These are phyloP conservation scores for Propsilocerus akamusi DNA, from an alignment of 1,140 invertebrate genomes.

Conservation along the genomic window DNA sequence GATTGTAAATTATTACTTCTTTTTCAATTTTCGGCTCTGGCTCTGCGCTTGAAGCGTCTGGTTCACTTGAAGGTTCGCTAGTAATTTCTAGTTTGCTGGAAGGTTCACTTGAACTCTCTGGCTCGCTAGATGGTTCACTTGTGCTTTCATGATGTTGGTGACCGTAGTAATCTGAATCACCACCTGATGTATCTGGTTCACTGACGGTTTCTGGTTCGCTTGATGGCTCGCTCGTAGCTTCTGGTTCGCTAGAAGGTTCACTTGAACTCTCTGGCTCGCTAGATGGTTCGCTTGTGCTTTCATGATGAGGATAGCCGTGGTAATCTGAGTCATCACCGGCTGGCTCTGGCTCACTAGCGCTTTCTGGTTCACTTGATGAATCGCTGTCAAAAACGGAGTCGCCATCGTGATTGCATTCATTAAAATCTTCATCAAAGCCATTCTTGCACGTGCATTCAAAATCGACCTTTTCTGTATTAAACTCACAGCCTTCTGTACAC, in stretches of 20 bases:
- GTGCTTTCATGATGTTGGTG: no score
- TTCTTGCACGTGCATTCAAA: conserved; percentile 48
- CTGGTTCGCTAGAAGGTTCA: conserved; percentile 9
- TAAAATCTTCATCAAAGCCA: conserved; percentile 27
- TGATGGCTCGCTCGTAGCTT: conserved; percentile 10
- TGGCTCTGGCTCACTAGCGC: conserved; percentile 9
- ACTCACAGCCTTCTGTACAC: conserved; percentile 58
- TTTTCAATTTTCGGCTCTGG: no score
- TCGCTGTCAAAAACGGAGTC: conserved; percentile 15
- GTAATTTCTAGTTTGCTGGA: no score
- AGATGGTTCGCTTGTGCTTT: no score
- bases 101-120: background rate
- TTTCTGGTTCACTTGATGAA: conserved; percentile 7
- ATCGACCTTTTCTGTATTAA: conserved; percentile 36
- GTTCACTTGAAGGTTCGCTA: background rate
- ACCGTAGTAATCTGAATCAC: no score
- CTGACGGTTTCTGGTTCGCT: conserved; percentile 2
- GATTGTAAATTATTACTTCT: no score
- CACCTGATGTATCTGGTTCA: no score
- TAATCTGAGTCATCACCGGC: conserved; percentile 10
- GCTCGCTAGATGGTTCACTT: conserved; percentile 12
- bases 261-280: conserved; percentile 14
- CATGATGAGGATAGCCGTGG: conserved; percentile 2
- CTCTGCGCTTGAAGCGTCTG: no score
- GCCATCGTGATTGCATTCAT: conserved; percentile 21